These are phyloP conservation scores for Gymnoscelis rufifasciata DNA, from an alignment of 2,888 invertebrate genomes.

Conservation along the genomic window DNA sequence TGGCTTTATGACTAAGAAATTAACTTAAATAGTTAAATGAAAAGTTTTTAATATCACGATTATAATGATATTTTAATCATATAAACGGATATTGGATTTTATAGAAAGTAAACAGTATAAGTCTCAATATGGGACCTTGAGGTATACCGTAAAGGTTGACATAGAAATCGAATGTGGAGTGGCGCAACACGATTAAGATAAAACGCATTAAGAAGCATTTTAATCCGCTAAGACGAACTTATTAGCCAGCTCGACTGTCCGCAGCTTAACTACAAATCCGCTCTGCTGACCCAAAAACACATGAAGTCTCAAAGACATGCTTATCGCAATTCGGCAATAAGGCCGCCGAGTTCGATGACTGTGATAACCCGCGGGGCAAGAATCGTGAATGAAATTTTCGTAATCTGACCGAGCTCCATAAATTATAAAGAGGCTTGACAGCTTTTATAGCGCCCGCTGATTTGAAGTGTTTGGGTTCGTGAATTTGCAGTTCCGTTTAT, in stretches of 20 bases:
- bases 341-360: constrained; percentile 24
- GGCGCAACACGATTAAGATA: not conserved
- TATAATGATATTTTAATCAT: too few relatives aligned
- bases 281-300: constrained; percentile 34
- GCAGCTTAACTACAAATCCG: constrained; percentile 37
- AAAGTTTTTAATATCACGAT: too few relatives aligned
- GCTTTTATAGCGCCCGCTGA: constrained; percentile 17
- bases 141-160: too few relatives aligned
- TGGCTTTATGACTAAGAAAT: too few relatives aligned
- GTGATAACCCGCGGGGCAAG: constrained; percentile 25
- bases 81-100: too few relatives aligned
- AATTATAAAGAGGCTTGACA: constrained; percentile 23
- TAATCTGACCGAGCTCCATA: constrained; percentile 23
- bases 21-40: too few relatives aligned
- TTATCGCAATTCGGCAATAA: constrained; percentile 23
- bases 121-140: too few relatives aligned
- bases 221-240: constrained; percentile 14
- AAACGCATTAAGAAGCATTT: constrained; percentile 1
- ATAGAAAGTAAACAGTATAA: too few relatives aligned
- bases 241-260: constrained; percentile 20
- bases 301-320: constrained; percentile 27
- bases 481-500: not conserved
- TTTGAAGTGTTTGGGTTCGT: constrained; percentile 7
- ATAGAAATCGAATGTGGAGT: too few relatives aligned
- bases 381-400: constrained; percentile 28